Evolutionary conservation across 2,113 vertebrate genomes (phyloP), one percentile per base, ranked within the genome.

Genomic region (Mesitornis unicolor): DNA sequence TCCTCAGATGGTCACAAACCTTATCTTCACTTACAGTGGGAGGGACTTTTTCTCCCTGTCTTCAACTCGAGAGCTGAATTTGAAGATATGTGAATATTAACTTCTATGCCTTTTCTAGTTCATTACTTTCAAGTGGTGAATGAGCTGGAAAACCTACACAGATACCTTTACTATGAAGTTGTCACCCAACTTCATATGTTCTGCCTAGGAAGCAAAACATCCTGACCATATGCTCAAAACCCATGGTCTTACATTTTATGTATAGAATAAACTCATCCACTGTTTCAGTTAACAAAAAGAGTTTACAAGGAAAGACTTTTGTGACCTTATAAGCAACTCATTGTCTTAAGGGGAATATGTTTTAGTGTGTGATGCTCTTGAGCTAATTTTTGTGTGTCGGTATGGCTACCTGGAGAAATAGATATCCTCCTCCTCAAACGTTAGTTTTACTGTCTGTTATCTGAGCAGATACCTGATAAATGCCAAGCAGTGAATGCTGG

Each of bases 301-400:
- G 33, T 61, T 65, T 21, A 17, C 3, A 40, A 20, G 17, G 36
- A 15, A 56, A 89, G 33, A 18, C 8, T 53, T 45, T 3, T 63
- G 68, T 60, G 51, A 59, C 14, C 6, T 7, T 75, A 0, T 63
- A 61, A 56, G 28, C 20, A 89, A 22, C 31, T 45, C 43, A 11
- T 0, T 67, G 26, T 22, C 24, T 35, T 11, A 38, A 64, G 29
- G 11, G 10, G 2, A 47, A 5, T 18, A 4, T 38, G 4, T 33
- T 70, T 86, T 54, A n/a, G 10, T 40, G 45, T 29, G 18, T 26
- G 47, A 33, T 91, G 20, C 17, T 74, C 29, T 70, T 36, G 57
- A 92, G 21, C 48, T 11, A 6, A 16, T 5, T 71, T 48, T 0
- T 33, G 20, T 35, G 2, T 67, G 42, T 47, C 40, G 21, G 31